A percentile compares a stretch with the other conserved stretches of the same genome.
Conservation (phyloP, 1,140 invertebrate species). For the Steinernema feltiae region DNA sequence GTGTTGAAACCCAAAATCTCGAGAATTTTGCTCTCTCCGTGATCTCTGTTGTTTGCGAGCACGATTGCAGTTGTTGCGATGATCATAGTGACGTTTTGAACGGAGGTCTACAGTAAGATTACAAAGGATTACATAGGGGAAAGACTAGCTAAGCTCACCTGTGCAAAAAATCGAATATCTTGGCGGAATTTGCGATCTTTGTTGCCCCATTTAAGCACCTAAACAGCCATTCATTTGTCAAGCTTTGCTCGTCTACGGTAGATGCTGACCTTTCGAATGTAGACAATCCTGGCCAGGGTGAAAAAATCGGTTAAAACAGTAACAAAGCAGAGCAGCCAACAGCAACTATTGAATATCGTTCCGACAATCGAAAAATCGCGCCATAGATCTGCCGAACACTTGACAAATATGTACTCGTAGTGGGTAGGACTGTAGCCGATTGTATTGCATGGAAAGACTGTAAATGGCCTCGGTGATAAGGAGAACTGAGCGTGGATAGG, state of each 20-base stretch:
- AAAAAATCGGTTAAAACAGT: not conserved
- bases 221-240: not conserved
- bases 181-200: not conserved
- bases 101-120: not conserved
- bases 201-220: not conserved
- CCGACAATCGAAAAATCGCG: not conserved
- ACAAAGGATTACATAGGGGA: not conserved
- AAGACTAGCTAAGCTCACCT: not conserved
- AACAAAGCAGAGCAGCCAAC: not conserved
- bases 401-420: constrained; percentile 1
- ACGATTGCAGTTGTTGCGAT: not conserved
- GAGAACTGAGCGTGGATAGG: not conserved
- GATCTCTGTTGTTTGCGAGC: not conserved
- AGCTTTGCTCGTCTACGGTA: not conserved
- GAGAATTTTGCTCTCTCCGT: not conserved
- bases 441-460: not conserved
- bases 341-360: not conserved
- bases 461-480: not conserved
- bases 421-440: not conserved
- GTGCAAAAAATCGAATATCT: not conserved
- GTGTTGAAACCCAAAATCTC: not conserved
- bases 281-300: not conserved
- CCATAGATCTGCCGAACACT: not conserved
- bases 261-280: not conserved
- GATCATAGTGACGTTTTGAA: not conserved